Evolutionary conservation across 2,113 vertebrate genomes (phyloP), one percentile per base, ranked within the genome.

Genomic region (Arenaria interpres): DNA sequence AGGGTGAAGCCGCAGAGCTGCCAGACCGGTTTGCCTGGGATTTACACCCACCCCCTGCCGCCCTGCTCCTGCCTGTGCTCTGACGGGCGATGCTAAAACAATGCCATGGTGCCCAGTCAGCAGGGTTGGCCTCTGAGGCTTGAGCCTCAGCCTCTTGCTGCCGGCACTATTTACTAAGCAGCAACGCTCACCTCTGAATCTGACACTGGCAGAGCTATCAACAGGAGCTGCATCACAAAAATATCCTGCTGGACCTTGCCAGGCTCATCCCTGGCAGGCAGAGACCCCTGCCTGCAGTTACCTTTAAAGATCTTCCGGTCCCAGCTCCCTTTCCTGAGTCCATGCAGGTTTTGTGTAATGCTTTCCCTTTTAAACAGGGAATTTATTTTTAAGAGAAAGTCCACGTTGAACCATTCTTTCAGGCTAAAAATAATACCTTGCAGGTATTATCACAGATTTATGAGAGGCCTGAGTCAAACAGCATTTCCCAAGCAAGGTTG

Each of bases 131-230:
- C 51, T 30, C 37, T 53, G 24, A 50, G 45, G 50, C 20, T 48
- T 48, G 20, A 48, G 46, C 46, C 46, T 48, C 46, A 48, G 24
- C 1, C 0, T 48, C 43, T 77, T 37, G 28, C 64, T 35, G 19
- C 12, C 2, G 0, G 50, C 1, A 2, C 23, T 45, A 33, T 39
- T 73, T 69, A 60, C n/a, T n/a, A 2, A 2, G 18, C 32, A 79
- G 15, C 46, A 62, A 50, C 19, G 10, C 28, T 62, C 41, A 35
- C 30, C 51, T 39, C 12, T n/a, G 45, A 90, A 56, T 39, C 14
- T 32, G 45, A 88, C 45, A 24, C 50, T 54, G 39, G 59, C 48
- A 60, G 39, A 23, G 25, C 30, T 59, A 48, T 19, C 50, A 64
- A n/a, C 23, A 83, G 51, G 62, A 87, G n/a, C 27, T 69, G 77